Evolutionary conservation across 2,113 vertebrate species (phyloP), one percentile per base, ranked within the genome.

Genomic region (Onychostruthus taczanowskii): DNA sequence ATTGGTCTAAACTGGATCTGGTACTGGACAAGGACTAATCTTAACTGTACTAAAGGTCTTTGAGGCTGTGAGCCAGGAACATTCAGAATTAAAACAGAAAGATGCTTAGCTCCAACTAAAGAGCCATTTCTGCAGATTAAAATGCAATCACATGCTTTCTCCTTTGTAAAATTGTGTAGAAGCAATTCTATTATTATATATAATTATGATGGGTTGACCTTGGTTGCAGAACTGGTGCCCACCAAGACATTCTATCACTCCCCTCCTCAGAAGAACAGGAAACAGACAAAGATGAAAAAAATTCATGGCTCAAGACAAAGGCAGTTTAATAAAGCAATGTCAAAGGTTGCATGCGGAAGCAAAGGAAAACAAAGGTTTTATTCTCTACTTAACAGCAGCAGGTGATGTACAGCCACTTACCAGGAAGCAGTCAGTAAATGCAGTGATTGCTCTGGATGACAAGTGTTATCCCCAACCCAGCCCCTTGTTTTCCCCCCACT

Each of bases 401-500:
- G 7, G 6, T 28, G 30, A 59, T 17, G 28, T 53, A 28, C 17
- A 64, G 11, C 5, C 43, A 30, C 35, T n/a, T 56, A 24, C 10
- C 6, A 9, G 37, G 56, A 83, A 53, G 15, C 3, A 59, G 5
- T 31, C n/a, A 35, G 37, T 31, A 23, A 3, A 6, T 13, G 21
- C 10, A 46, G 14, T 12, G 3, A 4, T 35, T 64, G 21, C 14
- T 70, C 43, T 16, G 12, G 20, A 58, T 82, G 37, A 44, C 4
- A n/a, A 63, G 16, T 16, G 10, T 31, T 15, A 21, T 56, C 8
- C 43, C 21, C 14, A 58, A 20, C 5, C 10, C 20, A 31, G 3
- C 7, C 1, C 8, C 9, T 30, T n/a, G 9, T 26, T 28, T 28
- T n/a, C 15, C 41, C 22, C 10, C 13, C 13, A 20, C 6, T 2